Evolutionary conservation across 92 coral and sea anemone genomes (phyloP).

Genomic region (Zoanthus sociatus): DNA sequence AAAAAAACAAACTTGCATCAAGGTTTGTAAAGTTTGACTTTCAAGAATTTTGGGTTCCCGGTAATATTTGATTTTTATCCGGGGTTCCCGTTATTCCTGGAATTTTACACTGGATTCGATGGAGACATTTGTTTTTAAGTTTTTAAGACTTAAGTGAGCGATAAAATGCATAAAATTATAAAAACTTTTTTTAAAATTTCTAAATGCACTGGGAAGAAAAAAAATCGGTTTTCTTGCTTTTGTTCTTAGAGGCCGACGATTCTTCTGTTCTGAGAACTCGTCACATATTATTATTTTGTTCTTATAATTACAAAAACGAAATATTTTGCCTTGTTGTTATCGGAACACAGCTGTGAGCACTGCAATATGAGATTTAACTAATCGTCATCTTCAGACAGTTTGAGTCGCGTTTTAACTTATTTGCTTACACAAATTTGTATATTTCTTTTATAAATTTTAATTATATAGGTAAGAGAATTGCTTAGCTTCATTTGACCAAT

Average conservation of each 20-base stretch:
- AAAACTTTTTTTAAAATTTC: too few species aligned
- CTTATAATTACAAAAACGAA: too few species aligned
- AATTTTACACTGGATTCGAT: neutral
- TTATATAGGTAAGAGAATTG: too few species aligned
- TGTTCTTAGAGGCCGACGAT: too few species aligned
- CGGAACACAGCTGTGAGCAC: neutral
- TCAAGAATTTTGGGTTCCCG: neutral
- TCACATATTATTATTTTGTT: neutral
- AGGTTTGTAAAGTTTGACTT: slow-evolving; percentile 65
- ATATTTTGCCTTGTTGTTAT: neutral
- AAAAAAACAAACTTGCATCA: slow-evolving; percentile 99
- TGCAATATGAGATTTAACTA: neutral
- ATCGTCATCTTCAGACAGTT: neutral
- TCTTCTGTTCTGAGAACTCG: neutral
- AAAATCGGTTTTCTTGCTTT: too few species aligned
- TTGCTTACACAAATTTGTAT: neutral
- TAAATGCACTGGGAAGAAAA: too few species aligned
- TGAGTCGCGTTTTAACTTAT: neutral
- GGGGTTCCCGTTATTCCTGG: too few species aligned
- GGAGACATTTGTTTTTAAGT: neutral
- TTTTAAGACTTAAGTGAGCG: neutral
- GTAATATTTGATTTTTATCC: neutral
- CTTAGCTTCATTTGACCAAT: too few species aligned
- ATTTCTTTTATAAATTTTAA: too few species aligned
- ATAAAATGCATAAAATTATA: too few species aligned